phyloP scores from a whole-genome alignment of 2,888 invertebrate species.

The Ornithoptera priamus region DNA sequence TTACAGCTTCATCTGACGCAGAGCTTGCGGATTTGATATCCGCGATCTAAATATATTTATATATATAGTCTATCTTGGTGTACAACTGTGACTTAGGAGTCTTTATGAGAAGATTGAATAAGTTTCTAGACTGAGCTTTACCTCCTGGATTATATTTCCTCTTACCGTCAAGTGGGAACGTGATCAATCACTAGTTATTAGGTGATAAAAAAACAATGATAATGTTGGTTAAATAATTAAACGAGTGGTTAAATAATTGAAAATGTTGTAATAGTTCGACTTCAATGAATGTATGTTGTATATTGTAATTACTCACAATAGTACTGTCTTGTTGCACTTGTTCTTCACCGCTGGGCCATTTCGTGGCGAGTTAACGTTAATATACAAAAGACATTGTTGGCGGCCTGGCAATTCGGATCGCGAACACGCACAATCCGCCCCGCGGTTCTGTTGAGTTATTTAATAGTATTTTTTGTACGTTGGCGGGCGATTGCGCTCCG shows the following conservation, averaged over 20 bases:
- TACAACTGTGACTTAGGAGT: too few species aligned
- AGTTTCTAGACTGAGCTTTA: too few species aligned
- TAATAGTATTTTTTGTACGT: conserved; percentile 77
- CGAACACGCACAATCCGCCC: conserved; percentile 74
- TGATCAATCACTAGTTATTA: too few species aligned
- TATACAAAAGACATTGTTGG: conserved; percentile 56
- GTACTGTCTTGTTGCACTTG: neutral
- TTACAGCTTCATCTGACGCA: too few species aligned
- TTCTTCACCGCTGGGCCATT: conserved; percentile 23
- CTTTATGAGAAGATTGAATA: too few species aligned
- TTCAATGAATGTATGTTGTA: neutral
- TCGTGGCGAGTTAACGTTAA: conserved; percentile 42
- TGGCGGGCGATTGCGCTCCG: conserved; percentile 74
- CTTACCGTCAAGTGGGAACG: too few species aligned
- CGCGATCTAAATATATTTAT: too few species aligned
- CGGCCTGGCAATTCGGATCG: conserved; percentile 73
- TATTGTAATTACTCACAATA: neutral
- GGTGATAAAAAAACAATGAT: neutral
- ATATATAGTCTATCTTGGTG: too few species aligned
- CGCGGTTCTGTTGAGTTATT: conserved; percentile 74
- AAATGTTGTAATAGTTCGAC: neutral
- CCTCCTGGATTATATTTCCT: too few species aligned
- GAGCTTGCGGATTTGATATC: too few species aligned
- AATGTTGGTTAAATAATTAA: too few species aligned
- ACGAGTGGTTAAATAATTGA: neutral